Evolutionary conservation across 2,888 invertebrate species (phyloP).

Genomic region (Drosophila stalkeri): DNA sequence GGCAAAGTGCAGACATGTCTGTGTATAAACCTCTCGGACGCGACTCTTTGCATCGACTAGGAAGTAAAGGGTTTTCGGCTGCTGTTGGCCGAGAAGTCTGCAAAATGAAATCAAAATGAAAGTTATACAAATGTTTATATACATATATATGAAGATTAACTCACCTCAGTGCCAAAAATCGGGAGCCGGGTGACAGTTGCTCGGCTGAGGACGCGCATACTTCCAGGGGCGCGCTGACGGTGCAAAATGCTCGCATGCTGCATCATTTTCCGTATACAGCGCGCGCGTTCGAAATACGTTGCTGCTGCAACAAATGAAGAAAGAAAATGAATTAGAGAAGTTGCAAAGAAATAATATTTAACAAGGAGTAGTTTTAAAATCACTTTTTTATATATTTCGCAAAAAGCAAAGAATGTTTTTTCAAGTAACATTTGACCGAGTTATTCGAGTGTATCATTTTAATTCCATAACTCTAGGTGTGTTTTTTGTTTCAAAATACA

Average conservation of each 20-base stretch:
- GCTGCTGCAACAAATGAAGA: conserved; percentile 68
- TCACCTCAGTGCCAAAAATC: conserved; percentile 87
- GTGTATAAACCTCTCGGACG: conserved; percentile 92
- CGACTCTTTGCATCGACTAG: conserved; percentile 91
- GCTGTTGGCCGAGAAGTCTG: conserved; percentile 85
- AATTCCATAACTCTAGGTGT: too few relatives aligned
- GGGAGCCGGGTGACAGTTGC: conserved; percentile 87
- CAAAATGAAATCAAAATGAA: background rate
- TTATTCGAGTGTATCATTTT: background rate
- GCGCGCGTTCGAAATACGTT: conserved; percentile 85
- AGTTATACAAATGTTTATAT: background rate
- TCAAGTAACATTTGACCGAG: background rate
- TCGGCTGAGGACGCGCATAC: conserved; percentile 89
- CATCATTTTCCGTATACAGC: conserved; percentile 86
- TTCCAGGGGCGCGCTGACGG: conserved; percentile 93
- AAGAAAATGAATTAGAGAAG: background rate
- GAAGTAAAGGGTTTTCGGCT: conserved; percentile 85
- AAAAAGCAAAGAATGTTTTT: background rate
- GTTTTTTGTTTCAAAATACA: too few relatives aligned
- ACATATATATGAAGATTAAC: conserved; percentile 9
- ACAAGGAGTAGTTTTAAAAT: background rate
- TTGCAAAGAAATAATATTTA: background rate
- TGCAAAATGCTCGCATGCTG: conserved; percentile 91
- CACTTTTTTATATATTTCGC: background rate
- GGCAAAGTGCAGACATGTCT: conserved; percentile 92